Conservation (phyloP, 2,113 vertebrate species). For the Steatornis caripensis region DNA sequence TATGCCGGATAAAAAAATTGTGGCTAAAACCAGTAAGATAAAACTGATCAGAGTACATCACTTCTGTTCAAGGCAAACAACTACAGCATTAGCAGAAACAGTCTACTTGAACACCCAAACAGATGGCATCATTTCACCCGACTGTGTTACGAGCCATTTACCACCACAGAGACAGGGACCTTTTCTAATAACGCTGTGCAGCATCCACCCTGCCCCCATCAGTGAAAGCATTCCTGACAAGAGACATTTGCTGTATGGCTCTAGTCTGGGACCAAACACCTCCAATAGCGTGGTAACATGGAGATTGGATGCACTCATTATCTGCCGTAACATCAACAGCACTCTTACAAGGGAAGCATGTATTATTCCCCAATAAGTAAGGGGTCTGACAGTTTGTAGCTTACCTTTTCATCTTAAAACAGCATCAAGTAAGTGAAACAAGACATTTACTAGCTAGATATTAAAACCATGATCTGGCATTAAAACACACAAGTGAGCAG, state of each 20-base stretch:
- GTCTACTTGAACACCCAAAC: not conserved
- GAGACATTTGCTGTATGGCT: not conserved
- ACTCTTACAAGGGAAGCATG: not conserved
- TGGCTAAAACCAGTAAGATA: not conserved
- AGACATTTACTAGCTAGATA: not conserved
- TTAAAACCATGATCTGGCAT: not conserved
- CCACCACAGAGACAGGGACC: not conserved
- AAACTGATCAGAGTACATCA: not conserved
- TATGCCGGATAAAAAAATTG: rapidly evolving
- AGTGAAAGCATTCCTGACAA: not conserved
- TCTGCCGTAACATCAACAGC: not conserved
- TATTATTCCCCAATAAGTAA: not conserved
- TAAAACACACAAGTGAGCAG: not conserved
- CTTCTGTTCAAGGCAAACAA: not conserved
- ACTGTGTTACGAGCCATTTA: not conserved
- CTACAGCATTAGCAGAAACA: not conserved
- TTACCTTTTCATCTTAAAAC: not conserved
- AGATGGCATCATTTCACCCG: not conserved
- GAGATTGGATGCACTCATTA: not conserved
- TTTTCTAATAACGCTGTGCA: not conserved
- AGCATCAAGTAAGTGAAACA: not conserved
- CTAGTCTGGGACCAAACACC: not conserved
- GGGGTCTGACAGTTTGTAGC: not conserved
- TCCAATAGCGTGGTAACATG: not conserved
- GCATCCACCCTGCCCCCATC: too few relatives aligned